Evolutionary conservation across 2,113 vertebrate genomes (phyloP).

Genomic region (Thymallus thymallus): DNA sequence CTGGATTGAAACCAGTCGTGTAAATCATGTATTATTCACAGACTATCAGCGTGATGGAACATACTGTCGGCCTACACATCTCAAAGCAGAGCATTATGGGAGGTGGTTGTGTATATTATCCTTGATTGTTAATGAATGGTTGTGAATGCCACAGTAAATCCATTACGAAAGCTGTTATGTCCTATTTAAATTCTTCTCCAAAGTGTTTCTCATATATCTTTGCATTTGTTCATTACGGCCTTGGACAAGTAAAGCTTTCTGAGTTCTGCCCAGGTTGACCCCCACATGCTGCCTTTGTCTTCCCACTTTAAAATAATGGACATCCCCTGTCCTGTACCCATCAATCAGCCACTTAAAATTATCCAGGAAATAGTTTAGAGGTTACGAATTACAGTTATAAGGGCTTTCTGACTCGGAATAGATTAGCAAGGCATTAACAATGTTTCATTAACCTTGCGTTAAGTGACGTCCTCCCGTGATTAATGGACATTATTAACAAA

Average conservation of each 20-base stretch:
- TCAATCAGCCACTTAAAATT: constrained; percentile 64
- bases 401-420: constrained; percentile 69
- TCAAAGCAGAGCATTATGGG: constrained; percentile 21
- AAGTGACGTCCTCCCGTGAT: constrained; percentile 72
- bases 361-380: constrained; percentile 59
- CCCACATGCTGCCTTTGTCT: constrained; percentile 66
- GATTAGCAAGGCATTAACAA: constrained; percentile 74
- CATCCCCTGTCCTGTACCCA: constrained; percentile 68
- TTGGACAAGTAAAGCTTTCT: constrained; percentile 70
- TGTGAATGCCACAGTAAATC: constrained; percentile 63
- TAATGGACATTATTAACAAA: constrained; percentile 78
- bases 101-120: constrained; percentile 34
- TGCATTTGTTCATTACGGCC: constrained; percentile 68
- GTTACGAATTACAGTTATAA: constrained; percentile 64
- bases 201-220: constrained; percentile 72
- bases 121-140: constrained; percentile 59
- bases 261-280: constrained; percentile 58
- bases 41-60: no score
- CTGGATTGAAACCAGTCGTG: no score
- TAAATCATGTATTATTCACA: no score
- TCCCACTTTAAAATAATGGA: constrained; percentile 74
- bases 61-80: not conserved
- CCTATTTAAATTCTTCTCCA: constrained; percentile 62
- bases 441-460: constrained; percentile 79
- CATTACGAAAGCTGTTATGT: constrained; percentile 73